A percentile compares a stretch with the other conserved stretches of the same genome.
phyloP scores from a whole-genome alignment of 2,888 invertebrate genomes.

The Callimorpha dominula region DNA sequence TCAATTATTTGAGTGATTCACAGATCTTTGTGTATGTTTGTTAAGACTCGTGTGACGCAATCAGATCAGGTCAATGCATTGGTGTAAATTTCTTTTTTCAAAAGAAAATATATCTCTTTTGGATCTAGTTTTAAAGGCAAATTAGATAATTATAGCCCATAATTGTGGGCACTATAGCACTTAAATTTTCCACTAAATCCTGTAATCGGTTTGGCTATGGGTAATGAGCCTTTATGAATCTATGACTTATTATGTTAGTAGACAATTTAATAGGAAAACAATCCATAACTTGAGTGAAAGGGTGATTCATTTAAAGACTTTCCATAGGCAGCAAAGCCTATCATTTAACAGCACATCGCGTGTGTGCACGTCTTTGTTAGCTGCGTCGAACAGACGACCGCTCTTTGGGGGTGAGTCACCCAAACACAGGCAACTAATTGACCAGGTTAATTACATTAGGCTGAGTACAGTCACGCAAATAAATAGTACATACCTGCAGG shows the following conservation, averaged over 20 bases:
- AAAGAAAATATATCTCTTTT: background rate
- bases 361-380: slow-evolving; percentile 20
- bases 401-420: slow-evolving; percentile 16
- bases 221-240: no score
- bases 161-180: no score
- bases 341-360: slow-evolving; percentile 6
- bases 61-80: background rate
- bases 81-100: background rate
- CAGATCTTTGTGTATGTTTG: background rate
- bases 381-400: slow-evolving; percentile 8
- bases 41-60: background rate
- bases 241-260: background rate
- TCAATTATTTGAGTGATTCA: background rate
- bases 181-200: no score
- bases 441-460: slow-evolving; percentile 9
- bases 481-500: slow-evolving; percentile 91
- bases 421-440: slow-evolving; percentile 17
- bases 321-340: background rate
- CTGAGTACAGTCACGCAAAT: slow-evolving; percentile 11
- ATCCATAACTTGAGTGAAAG: slow-evolving; percentile 8
- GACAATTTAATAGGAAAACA: background rate
- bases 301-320: slow-evolving; percentile 8
- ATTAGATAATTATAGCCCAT: no score
- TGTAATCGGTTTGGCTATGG: no score
- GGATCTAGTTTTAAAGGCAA: no score